Base-by-base conservation (phyloP, 2,888 invertebrate species). In the Brenthis hecate region DNA sequence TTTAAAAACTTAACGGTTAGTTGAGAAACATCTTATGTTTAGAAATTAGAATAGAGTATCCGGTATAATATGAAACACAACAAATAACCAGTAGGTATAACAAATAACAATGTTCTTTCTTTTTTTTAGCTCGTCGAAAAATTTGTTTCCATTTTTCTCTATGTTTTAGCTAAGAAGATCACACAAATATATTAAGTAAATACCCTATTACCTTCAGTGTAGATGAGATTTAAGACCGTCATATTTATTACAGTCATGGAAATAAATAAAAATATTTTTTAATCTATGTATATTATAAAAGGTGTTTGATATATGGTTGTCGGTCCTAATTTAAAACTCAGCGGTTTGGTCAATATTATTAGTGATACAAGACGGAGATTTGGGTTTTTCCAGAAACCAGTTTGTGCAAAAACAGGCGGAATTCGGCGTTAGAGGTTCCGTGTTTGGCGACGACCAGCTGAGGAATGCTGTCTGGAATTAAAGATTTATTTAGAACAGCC, bases 361-460 rank as follows among this genome's bases (percentile, higher is more conserved):
- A 50, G 54, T 61, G 66, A 57, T 32, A 55, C 63, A 67, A 58
- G 56, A 58, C 54, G 28, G 58, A 77, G 73, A 72, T 69, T 77
- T 74, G 81, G 85, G 85, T 84, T 88, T 87, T 87, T 83, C 81
- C 68, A 69, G 56, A 71, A 77, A 84, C 86, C 81, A 81, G 85
- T 84, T 84, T 77, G 75, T 73, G 78, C 80, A 81, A 84, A 84
- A 83, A 84, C 81, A 75, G 69, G 74, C 73, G 80, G 84, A 83
- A 87, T 85, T 83, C 73, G 76, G 78, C 73, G 70, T 76, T 78
- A 76, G 77, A 76, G 75, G 83, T 83, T 84, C 83, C 80, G 82
- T 70, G 80, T 81, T 80, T 74, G 76, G 79, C 73, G 74, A 76
- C 72, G 75, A 69, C 74, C 75, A 74, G 73, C 73, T 70, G 67